These are phyloP conservation scores for Carterocephalus palaemon DNA, from an alignment of 2,888 invertebrate genomes.

Conservation along the genomic window DNA sequence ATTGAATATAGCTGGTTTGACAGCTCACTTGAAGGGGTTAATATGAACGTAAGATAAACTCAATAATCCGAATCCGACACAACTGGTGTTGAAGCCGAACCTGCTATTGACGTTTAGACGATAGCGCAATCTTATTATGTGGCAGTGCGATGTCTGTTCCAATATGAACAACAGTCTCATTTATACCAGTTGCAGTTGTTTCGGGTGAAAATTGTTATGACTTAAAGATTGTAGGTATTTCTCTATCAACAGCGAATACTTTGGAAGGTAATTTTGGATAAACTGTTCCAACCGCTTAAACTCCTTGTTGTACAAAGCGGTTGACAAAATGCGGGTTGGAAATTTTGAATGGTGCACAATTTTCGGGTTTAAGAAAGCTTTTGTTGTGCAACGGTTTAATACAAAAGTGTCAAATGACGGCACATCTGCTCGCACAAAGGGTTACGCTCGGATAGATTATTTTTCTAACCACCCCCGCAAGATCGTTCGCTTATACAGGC, in stretches of 20 bases:
- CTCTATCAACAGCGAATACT: constrained; percentile 15
- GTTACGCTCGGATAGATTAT: constrained; percentile 75
- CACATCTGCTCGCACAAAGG: constrained; percentile 77
- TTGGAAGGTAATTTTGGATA: constrained; percentile 22
- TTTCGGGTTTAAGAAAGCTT: constrained; percentile 76
- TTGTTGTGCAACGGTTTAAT: constrained; percentile 79
- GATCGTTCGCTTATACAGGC: constrained; percentile 73
- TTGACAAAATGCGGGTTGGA: constrained; percentile 72
- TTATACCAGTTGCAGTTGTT: constrained; percentile 15
- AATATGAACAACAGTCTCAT: constrained; percentile 13
- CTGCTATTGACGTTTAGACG: constrained; percentile 71
- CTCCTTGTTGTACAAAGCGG: constrained; percentile 45
- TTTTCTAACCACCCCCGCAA: constrained; percentile 77
- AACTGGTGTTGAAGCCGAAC: constrained; percentile 70
- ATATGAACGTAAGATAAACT: constrained; percentile 73
- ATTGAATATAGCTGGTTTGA: constrained; percentile 68
- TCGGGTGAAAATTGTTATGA: constrained; percentile 9
- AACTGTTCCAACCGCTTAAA: constrained; percentile 24
- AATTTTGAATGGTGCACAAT: constrained; percentile 72
- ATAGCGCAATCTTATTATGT: constrained; percentile 52
- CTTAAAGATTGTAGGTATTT: constrained; percentile 18
- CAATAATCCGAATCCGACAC: constrained; percentile 73
- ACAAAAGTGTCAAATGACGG: constrained; percentile 80
- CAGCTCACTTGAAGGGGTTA: constrained; percentile 76
- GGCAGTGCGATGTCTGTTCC: constrained; percentile 16